Percentiles rank a stretch among this genome's conserved stretches.
Evolutionary conservation across 2,113 vertebrate genomes (phyloP).

Genomic region (Balaenoptera acutorostrata): DNA sequence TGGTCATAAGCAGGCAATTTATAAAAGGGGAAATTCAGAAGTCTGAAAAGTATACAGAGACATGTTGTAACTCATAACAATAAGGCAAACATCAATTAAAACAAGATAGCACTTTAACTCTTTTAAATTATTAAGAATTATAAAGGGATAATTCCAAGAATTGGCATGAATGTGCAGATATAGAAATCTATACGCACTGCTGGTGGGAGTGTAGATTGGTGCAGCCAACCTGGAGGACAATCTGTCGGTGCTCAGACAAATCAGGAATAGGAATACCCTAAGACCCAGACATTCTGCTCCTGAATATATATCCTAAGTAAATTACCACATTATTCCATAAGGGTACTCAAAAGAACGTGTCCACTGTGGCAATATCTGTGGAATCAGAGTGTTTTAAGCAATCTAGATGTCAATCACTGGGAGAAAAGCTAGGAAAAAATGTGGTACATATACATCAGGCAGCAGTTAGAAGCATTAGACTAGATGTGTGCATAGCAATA

Average conservation of each 20-base stretch:
- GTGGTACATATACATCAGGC: background rate
- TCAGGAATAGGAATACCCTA: background rate
- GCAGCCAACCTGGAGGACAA: background rate
- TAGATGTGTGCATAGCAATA: background rate
- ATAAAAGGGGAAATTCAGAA: background rate
- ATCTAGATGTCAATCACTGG: background rate
- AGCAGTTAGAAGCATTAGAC: background rate
- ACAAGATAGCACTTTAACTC: background rate
- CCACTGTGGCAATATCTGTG: background rate
- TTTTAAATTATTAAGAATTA: background rate
- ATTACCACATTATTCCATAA: background rate
- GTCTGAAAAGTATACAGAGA: background rate
- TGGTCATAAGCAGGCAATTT: background rate
- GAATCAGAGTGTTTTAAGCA: background rate
- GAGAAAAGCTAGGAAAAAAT: background rate
- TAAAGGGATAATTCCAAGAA: background rate
- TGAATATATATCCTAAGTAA: background rate
- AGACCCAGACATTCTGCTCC: background rate
- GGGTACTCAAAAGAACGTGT: background rate
- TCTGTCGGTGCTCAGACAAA: background rate
- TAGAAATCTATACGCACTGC: background rate
- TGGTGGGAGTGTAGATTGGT: background rate
- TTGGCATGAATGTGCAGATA: background rate
- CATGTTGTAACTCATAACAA: background rate
- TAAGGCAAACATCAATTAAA: background rate